Base-by-base conservation (phyloP, 2,797 vertebrate species). In the Pseudochirops cupreus region DNA sequence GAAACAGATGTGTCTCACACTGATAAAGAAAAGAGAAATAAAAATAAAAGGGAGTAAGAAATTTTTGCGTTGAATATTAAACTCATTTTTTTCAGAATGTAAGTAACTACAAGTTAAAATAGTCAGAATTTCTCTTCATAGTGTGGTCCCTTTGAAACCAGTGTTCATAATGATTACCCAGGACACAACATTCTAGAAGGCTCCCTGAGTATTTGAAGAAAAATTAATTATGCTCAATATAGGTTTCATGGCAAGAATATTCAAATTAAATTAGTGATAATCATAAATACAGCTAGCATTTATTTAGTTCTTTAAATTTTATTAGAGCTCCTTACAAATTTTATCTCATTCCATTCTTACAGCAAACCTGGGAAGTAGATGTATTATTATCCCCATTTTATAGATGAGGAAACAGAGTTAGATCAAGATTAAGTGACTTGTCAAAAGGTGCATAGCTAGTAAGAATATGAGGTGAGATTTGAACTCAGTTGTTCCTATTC, bases 161-260 rank as follows among this genome's bases (percentile, higher is more conserved):
- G n/a, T 59, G 10, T 90, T n/a, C n/a, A 50, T 93, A 95, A 91
- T 89, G 0, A 94, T 90, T 33, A 91, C n/a, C 82, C 96, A 56
- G 4, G 67, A 39, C 28, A 6, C 56, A 90, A n/a, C 3, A 33
- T 91, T 59, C 4, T 91, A n/a, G 95, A 67, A 2, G 94, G 26
- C 4, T 13, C 90, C 91, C 18, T 91, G 54, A 95, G 93, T 31
- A 24, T 90, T 29, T 91, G 93, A 39, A 57, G 94, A 91, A 67
- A 46, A 93, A 87, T 92, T 92, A 93, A 62, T 95, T 82, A 91
- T 82, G 26, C 26, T 59, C 26, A 96, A 28, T 90, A 46, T 90
- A 91, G 2, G 92, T 91, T 52, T 82, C 96, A 56, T 67, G 56
- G 90, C 94, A 89, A 96, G 16, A 93, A 93, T 90, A 93, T 93